A percentile compares a stretch with the other conserved stretches of the same genome.
Evolutionary conservation across 2,888 invertebrate genomes (phyloP).

Genomic region (Eurois occulta): DNA sequence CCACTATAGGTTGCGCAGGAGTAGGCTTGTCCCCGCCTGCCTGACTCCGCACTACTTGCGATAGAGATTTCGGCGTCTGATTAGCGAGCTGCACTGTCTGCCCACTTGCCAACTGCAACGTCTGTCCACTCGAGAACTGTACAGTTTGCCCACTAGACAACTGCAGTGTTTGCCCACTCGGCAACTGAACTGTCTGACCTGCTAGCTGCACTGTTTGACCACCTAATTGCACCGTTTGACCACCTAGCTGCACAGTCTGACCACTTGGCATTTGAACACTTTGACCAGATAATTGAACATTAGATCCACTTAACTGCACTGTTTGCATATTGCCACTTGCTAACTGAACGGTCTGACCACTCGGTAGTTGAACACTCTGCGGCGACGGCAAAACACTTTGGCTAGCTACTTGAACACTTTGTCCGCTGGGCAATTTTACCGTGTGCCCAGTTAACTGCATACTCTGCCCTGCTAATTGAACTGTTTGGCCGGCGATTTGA

Average conservation of each 20-base stretch:
- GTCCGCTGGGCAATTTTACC: conserved; percentile 85
- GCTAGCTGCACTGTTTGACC: conserved; percentile 76
- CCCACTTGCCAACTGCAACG: conserved; percentile 81
- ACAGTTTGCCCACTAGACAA: conserved; percentile 82
- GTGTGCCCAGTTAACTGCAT: conserved; percentile 87
- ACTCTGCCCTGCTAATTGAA: conserved; percentile 83
- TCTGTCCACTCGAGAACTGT: conserved; percentile 82
- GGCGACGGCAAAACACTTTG: conserved; percentile 81
- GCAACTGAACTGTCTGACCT: conserved; percentile 85
- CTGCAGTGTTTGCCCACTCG: conserved; percentile 87
- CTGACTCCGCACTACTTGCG: conserved; percentile 84
- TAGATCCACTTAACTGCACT: conserved; percentile 70
- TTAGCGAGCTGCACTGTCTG: conserved; percentile 84
- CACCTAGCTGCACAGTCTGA: conserved; percentile 72
- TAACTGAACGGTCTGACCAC: conserved; percentile 83
- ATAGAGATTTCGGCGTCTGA: conserved; percentile 78
- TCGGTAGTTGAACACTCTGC: conserved; percentile 80
- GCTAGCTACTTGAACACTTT: conserved; percentile 83
- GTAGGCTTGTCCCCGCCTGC: conserved; percentile 79
- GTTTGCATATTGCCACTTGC: conserved; percentile 78
- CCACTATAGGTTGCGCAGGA: conserved; percentile 91
- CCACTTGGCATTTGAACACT: conserved; percentile 74
- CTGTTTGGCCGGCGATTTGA: conserved; percentile 84
- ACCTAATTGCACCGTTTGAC: conserved; percentile 70
- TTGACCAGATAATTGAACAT: conserved; percentile 73